Base-by-base conservation (phyloP, 2,113 vertebrate species). In the Morone chrysops region DNA sequence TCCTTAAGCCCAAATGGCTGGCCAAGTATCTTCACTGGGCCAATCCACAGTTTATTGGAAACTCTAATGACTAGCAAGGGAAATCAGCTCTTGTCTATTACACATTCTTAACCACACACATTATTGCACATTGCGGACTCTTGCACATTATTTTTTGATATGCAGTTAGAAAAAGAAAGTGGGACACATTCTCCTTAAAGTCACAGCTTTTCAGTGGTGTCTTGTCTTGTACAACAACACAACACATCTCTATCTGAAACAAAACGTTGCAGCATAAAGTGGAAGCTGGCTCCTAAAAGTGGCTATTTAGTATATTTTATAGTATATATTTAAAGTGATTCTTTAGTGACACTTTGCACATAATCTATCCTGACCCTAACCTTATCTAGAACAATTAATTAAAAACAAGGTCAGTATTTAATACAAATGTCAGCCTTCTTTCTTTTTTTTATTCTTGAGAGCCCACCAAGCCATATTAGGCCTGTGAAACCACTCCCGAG, bases 31-130 rank as follows among this genome's bases (percentile, higher is more conserved):
- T 86, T 84, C 88, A 56, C 81, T 18, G 82, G 90, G 88, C 88
- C 90, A 84, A 86, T 91, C 61, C 81, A 4, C 0, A 41, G 11
- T 87, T 91, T 94, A 92, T 91, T 92, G 88, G 85, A 94, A 90
- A 75, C 82, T 16, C 82, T 88, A 89, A 93, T 81, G 85, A 82
- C 67, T 72, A 78, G 81, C 78, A 2, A 63, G 91, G 90, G 92
- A 92, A 92, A 92, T 92, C 85, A 93, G 82, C 68, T 80, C 84
- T 83, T 57, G 72, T 83, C 80, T 62, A 85, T 88, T 84, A 70
- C 82, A 75, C 73, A 73, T 81, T 73, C 76, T 53, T 0, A 78
- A 69, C 75, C 68, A 48, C 73, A 53, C 73, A 38, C 54, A 14
- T 81, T 75, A 89, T 71, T 4, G 50, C 76, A 70, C 85, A 22